Percentiles rank a stretch among this genome's conserved stretches.
Evolutionary conservation across 2,113 vertebrate genomes (phyloP).

Genomic region (Scortum barcoo): DNA sequence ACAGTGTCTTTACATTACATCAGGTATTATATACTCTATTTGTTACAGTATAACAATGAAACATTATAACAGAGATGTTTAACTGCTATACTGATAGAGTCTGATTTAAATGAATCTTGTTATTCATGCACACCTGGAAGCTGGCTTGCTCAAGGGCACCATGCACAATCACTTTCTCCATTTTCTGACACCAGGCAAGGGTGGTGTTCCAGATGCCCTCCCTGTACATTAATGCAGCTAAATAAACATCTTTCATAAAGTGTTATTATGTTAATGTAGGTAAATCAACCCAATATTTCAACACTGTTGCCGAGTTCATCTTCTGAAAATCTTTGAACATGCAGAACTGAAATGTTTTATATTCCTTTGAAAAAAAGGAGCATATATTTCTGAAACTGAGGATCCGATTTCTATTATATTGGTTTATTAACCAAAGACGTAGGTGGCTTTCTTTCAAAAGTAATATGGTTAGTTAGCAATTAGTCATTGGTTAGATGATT

Average conservation of each 20-base stretch:
- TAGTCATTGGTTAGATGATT: neutral
- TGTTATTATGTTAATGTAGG: neutral
- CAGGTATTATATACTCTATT: neutral
- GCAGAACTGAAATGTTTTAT: neutral
- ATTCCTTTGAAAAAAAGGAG: neutral
- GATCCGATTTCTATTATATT: neutral
- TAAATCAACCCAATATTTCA: neutral
- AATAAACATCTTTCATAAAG: neutral
- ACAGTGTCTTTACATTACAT: neutral
- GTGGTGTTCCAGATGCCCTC: neutral
- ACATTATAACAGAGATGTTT: neutral
- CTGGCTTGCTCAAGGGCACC: neutral
- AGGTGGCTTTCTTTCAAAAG: neutral
- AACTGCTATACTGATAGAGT: neutral
- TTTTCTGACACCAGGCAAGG: neutral
- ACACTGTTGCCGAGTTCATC: neutral
- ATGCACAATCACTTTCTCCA: neutral
- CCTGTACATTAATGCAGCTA: neutral
- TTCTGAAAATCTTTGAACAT: too few relatives aligned
- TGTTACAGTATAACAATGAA: neutral
- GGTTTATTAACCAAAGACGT: neutral
- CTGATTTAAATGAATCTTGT: neutral
- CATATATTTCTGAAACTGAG: neutral
- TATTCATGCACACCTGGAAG: neutral
- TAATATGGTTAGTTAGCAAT: neutral